These are phyloP conservation scores for Coelogynopora nodosa DNA, from an alignment of 2,888 invertebrate species.

Conservation along the genomic window DNA sequence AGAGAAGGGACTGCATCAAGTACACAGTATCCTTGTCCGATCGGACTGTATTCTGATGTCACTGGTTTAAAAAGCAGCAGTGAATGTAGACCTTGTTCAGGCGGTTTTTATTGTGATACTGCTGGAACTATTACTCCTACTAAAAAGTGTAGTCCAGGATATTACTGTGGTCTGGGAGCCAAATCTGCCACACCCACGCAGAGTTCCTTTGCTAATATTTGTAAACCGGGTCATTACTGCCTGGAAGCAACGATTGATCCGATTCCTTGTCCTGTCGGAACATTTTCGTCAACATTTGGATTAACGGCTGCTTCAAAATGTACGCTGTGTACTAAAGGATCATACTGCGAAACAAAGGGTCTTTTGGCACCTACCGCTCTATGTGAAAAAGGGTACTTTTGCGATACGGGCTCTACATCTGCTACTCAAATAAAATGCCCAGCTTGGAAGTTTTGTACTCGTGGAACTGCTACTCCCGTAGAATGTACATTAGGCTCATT, in stretches of 20 bases:
- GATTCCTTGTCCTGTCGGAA: conserved; percentile 54
- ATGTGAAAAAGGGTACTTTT: no score
- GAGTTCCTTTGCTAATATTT: no score
- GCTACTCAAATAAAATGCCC: no score
- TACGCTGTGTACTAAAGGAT: conserved; percentile 53
- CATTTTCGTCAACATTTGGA: conserved; percentile 51
- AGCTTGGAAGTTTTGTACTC: no score
- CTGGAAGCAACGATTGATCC: not conserved
- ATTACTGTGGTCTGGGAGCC: conserved; percentile 55
- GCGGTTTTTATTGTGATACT: conserved; percentile 60
- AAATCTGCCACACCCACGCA: conserved; percentile 53
- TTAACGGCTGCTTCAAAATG: not conserved
- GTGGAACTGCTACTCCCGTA: no score
- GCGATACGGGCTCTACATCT: no score
- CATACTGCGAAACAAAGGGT: conserved; percentile 56
- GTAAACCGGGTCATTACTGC: not conserved
- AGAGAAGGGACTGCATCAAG: conserved; percentile 54
- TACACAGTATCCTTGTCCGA: conserved; percentile 55
- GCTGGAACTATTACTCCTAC: conserved; percentile 53
- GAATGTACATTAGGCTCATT: no score
- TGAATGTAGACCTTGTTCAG: conserved; percentile 56
- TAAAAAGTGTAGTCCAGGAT: conserved; percentile 54
- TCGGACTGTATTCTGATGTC: conserved; percentile 54
- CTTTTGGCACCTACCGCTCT: no score
- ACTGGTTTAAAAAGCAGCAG: conserved; percentile 49